Evolutionary conservation across 2,888 invertebrate genomes (phyloP).

Genomic region (Microchrysa polita): DNA sequence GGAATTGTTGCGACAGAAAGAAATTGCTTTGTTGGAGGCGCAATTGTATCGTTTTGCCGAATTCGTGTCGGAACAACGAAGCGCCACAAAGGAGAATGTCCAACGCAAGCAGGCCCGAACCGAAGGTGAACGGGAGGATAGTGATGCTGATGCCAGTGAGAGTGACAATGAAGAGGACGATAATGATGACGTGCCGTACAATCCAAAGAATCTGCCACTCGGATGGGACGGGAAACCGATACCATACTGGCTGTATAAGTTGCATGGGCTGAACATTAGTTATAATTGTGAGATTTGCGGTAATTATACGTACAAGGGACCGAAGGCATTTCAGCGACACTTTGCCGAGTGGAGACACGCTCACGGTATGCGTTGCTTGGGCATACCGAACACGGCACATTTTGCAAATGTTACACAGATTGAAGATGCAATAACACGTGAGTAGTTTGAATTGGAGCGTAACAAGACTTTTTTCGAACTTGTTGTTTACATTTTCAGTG

Average conservation of each 20-base stretch:
- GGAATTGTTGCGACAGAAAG: conserved; percentile 79
- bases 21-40: conserved; percentile 88
- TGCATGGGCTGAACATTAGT: conserved; percentile 98
- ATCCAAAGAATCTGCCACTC: conserved; percentile 98
- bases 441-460: conserved; percentile 63
- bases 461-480: background rate
- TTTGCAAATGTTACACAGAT: conserved; percentile 99
- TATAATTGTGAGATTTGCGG: conserved; percentile 99
- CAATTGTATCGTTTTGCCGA: conserved; percentile 90
- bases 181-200: conserved; percentile 96
- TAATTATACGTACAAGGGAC: conserved; percentile 97
- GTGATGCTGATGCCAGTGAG: conserved; percentile 88
- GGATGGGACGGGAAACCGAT: conserved; percentile 98
- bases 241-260: conserved; percentile 98
- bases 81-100: conserved; percentile 96
- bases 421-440: conserved; percentile 93
- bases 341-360: conserved; percentile 94
- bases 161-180: conserved; percentile 85
- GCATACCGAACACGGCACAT: conserved; percentile 99
- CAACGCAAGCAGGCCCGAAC: conserved; percentile 97
- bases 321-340: conserved; percentile 99
- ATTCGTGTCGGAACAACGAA: conserved; percentile 83
- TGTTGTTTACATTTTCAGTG: conserved; percentile 69
- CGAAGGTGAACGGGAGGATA: conserved; percentile 91
- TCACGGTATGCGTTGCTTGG: conserved; percentile 97